These are phyloP conservation scores for Microhierax caerulescens DNA, from an alignment of 2,797 vertebrate genomes.

Conservation along the genomic window DNA sequence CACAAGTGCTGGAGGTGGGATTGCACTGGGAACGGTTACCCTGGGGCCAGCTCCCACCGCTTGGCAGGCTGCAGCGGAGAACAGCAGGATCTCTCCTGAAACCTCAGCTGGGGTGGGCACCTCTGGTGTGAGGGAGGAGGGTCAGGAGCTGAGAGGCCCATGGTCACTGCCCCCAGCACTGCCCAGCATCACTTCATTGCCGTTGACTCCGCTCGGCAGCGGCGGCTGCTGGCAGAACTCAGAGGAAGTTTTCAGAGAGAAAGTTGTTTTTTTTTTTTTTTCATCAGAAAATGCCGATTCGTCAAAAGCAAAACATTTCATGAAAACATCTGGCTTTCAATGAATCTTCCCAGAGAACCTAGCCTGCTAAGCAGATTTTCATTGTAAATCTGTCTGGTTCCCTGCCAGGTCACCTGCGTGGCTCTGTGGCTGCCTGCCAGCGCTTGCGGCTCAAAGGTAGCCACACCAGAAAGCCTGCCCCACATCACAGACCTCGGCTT, in stretches of 20 bases:
- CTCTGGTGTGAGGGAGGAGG: background rate
- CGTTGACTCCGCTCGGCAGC: background rate
- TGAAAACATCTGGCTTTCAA: constrained; percentile 69
- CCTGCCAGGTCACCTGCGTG: constrained; percentile 69
- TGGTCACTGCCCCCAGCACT: background rate
- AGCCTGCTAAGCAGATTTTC: constrained; percentile 73
- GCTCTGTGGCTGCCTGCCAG: constrained; percentile 54
- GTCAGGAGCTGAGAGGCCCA: background rate
- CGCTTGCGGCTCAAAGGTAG: background rate
- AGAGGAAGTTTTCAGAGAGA: background rate
- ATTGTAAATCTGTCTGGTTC: constrained; percentile 70
- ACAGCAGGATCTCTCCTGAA: background rate
- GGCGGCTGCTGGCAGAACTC: background rate
- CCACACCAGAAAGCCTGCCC: constrained; percentile 3
- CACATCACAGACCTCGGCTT: background rate
- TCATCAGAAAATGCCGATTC: constrained; percentile 60
- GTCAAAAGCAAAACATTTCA: constrained; percentile 67
- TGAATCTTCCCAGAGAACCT: constrained; percentile 64
- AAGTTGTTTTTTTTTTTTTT: background rate
- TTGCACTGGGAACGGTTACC: background rate
- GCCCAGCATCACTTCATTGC: accelerated
- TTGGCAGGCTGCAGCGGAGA: background rate
- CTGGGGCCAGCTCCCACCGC: background rate
- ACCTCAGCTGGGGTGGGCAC: accelerated
- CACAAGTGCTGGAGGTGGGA: background rate